These are phyloP conservation scores for Paramuricea clavata DNA, from an alignment of 92 coral and sea anemone species.

Conservation along the genomic window DNA sequence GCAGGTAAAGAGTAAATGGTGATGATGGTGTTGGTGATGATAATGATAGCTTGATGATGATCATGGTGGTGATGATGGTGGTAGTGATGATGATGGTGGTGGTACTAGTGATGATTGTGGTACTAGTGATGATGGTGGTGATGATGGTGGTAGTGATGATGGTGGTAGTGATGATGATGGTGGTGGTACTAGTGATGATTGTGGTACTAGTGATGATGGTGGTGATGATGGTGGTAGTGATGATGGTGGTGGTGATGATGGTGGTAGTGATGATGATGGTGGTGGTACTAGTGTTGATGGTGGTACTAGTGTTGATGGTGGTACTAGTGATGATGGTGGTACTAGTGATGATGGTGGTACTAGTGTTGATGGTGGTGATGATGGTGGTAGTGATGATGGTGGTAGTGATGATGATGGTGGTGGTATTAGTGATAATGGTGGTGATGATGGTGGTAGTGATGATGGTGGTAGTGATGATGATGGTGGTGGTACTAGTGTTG, in stretches of 20 bases:
- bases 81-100: not conserved
- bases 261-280: not conserved
- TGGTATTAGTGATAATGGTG: not conserved
- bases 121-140: not conserved
- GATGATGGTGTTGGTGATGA: not conserved
- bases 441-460: not conserved
- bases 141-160: not conserved
- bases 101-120: not conserved
- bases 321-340: no score
- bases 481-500: no score
- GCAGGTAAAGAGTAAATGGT: constrained; percentile 68
- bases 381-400: no score
- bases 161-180: no score
- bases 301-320: not conserved
- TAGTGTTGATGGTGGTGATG: not conserved
- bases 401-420: not conserved
- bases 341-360: not conserved
- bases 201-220: no score
- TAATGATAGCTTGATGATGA: not conserved
- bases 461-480: not conserved
- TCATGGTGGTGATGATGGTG: no score
- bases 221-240: not conserved
- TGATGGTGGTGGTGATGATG: no score
- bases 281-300: not conserved
- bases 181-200: no score